These are phyloP conservation scores for Pseudocheirus occidentalis DNA, from an alignment of 2,797 vertebrate species.

Conservation along the genomic window DNA sequence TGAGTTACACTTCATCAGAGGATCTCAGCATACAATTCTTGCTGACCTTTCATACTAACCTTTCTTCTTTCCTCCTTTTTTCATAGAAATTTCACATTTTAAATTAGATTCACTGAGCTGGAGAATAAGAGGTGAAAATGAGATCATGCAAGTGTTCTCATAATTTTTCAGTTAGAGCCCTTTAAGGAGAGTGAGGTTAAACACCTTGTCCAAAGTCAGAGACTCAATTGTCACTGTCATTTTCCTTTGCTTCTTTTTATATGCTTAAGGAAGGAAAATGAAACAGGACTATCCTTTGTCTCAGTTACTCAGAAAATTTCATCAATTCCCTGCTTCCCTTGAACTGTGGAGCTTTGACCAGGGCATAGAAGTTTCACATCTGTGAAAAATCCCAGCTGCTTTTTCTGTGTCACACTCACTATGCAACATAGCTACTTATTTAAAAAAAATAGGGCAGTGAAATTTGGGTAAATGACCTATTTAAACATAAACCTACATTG, in stretches of 20 bases:
- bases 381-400: constrained; percentile 42
- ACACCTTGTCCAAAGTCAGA: not conserved
- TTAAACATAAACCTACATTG: constrained; percentile 49
- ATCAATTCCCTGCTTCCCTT: constrained; percentile 35
- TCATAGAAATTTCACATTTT: not conserved
- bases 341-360: constrained; percentile 20
- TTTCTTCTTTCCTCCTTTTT: not conserved
- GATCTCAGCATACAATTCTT: not conserved
- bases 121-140: not conserved
- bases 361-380: constrained; percentile 37
- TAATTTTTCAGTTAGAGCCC: not conserved
- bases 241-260: not conserved
- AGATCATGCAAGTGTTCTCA: not conserved
- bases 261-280: constrained; percentile 2
- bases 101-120: not conserved
- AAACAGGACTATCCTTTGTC: not conserved
- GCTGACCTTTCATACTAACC: not conserved
- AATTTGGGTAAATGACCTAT: constrained; percentile 43
- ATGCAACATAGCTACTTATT: constrained; percentile 27
- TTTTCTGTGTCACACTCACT: constrained; percentile 45
- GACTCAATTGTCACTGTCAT: not conserved
- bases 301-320: constrained; percentile 45
- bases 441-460: constrained; percentile 26
- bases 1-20: not conserved
- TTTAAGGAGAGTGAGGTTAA: not conserved